Evolutionary conservation across 2,797 vertebrate genomes (phyloP).

Genomic region (Chloroceryle amazona): DNA sequence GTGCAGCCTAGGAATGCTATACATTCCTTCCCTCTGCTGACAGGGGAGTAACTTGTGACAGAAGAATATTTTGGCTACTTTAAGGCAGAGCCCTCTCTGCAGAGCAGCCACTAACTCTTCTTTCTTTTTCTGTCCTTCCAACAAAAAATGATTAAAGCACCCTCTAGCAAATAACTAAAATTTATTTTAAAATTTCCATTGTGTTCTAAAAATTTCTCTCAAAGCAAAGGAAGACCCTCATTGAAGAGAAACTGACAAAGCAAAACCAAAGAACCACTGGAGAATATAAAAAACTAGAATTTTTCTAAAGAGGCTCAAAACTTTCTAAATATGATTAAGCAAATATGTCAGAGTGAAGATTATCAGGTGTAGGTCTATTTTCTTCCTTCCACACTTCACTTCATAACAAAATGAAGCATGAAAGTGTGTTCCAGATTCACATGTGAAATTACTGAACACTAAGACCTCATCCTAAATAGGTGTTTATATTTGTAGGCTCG

Average conservation of each 20-base stretch:
- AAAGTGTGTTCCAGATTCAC: neutral
- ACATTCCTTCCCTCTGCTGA: neutral
- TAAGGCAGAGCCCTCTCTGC: neutral
- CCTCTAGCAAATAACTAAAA: neutral
- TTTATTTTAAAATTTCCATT: neutral
- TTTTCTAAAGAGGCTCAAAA: conserved; percentile 32
- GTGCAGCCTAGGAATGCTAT: neutral
- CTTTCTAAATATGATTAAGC: conserved; percentile 23
- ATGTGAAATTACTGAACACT: neutral
- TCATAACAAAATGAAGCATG: conserved; percentile 29
- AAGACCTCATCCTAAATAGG: conserved; percentile 38
- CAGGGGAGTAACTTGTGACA: neutral
- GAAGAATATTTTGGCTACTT: neutral
- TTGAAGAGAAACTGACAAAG: conserved; percentile 10
- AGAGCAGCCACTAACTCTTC: neutral
- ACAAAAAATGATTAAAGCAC: neutral
- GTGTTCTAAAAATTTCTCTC: neutral
- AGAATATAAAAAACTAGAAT: neutral
- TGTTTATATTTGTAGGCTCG: neutral
- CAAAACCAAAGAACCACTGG: conserved; percentile 5
- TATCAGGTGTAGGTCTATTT: conserved; percentile 28
- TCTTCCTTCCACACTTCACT: conserved; percentile 17
- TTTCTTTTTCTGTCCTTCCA: neutral
- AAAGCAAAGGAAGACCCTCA: conserved; percentile 2
- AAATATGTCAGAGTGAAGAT: conserved; percentile 37